Percentiles rank a stretch among this genome's conserved stretches.
Evolutionary conservation across 2,113 vertebrate species (phyloP).

Genomic region (Trachemys scripta): DNA sequence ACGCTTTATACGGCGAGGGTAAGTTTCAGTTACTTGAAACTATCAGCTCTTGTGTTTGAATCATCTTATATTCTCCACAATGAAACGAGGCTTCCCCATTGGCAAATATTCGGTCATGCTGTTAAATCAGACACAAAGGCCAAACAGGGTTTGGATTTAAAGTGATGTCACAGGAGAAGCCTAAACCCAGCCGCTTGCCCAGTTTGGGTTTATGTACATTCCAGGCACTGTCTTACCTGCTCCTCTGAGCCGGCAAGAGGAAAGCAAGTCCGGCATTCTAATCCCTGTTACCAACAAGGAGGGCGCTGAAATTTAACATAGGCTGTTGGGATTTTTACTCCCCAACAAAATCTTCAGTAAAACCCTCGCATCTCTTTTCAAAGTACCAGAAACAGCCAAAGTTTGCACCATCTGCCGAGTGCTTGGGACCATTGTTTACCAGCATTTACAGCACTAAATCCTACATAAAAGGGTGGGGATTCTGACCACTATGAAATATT

Average conservation of each 20-base stretch:
- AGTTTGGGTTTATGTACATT: neutral
- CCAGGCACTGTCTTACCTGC: accelerated
- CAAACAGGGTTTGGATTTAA: constrained; percentile 33
- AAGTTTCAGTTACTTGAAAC: constrained; percentile 84
- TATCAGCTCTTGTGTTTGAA: constrained; percentile 78
- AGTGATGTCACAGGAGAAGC: constrained; percentile 12
- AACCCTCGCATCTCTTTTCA: neutral
- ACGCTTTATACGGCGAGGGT: constrained; percentile 82
- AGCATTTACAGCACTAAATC: neutral
- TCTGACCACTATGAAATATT: neutral
- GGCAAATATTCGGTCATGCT: constrained; percentile 42
- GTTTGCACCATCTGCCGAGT: neutral
- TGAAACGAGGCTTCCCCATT: constrained; percentile 66
- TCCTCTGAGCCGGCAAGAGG: accelerated
- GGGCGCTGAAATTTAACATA: neutral
- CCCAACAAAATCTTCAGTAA: neutral
- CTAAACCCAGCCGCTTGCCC: neutral
- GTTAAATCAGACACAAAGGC: constrained; percentile 20
- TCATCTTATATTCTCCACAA: constrained; percentile 71
- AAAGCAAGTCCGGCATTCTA: accelerated
- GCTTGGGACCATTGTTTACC: neutral
- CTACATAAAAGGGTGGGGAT: neutral
- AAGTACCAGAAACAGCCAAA: neutral
- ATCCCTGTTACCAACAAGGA: neutral
- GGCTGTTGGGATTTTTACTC: neutral